These are phyloP conservation scores for Cavia aperea DNA, from an alignment of 2,113 vertebrate genomes.

Conservation along the genomic window DNA sequence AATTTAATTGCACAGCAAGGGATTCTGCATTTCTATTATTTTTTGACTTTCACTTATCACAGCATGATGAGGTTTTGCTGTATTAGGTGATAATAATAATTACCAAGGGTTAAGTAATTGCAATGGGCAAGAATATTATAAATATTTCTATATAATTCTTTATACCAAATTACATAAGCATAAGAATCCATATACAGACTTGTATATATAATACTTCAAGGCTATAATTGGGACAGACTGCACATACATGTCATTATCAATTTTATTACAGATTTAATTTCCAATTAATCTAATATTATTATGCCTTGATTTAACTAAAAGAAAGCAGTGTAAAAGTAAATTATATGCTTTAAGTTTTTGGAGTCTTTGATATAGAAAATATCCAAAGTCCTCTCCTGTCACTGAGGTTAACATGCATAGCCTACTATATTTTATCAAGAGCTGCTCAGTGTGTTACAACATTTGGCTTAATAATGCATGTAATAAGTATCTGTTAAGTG, in stretches of 20 bases:
- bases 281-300: background rate
- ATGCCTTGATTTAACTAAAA: background rate
- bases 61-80: background rate
- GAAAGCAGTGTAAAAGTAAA: background rate
- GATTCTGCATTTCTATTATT: background rate
- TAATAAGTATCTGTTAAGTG: background rate
- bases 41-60: background rate
- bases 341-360: conserved; percentile 9
- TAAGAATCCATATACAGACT: background rate
- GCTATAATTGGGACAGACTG: background rate
- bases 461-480: background rate
- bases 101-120: background rate
- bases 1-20: background rate
- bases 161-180: background rate
- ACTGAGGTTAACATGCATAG: background rate
- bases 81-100: background rate
- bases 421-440: background rate
- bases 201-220: background rate
- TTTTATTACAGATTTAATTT: conserved; percentile 8
- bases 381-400: background rate
- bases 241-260: background rate
- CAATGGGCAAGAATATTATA: background rate
- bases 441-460: background rate
- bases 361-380: background rate
- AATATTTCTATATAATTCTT: background rate